Conservation (phyloP, 2,888 invertebrate genomes). For the Netelia melanura region DNA sequence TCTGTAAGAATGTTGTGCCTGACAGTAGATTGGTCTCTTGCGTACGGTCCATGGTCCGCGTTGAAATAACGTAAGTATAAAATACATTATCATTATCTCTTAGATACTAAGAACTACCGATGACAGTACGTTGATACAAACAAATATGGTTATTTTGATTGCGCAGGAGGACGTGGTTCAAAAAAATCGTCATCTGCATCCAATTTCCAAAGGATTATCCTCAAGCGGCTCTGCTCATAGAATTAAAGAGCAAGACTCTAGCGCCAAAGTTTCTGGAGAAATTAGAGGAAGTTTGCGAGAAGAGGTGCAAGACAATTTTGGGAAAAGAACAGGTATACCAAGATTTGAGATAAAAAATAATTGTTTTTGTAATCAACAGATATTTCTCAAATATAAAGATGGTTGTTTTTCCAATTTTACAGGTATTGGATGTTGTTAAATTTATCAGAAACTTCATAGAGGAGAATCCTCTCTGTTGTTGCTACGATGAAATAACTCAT, state of each 20-base stretch:
- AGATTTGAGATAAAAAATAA: background rate
- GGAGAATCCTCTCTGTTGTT: constrained; percentile 90
- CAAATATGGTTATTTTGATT: constrained; percentile 45
- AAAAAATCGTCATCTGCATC: constrained; percentile 88
- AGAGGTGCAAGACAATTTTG: constrained; percentile 86
- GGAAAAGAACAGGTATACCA: constrained; percentile 87
- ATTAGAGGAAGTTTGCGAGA: constrained; percentile 88
- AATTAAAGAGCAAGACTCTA: constrained; percentile 90
- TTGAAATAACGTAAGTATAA: constrained; percentile 87
- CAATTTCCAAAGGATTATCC: constrained; percentile 90
- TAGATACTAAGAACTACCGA: background rate
- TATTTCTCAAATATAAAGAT: background rate
- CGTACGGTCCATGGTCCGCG: constrained; percentile 88
- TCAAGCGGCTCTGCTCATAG: constrained; percentile 86
- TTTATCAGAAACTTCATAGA: constrained; percentile 89
- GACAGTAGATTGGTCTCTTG: constrained; percentile 89
- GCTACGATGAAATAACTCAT: constrained; percentile 89
- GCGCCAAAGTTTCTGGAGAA: constrained; percentile 88
- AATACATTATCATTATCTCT: constrained; percentile 15
- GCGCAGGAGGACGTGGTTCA: constrained; percentile 87
- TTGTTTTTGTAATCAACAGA: constrained; percentile 4
- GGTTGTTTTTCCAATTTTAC: constrained; percentile 47
- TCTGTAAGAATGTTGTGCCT: constrained; percentile 88
- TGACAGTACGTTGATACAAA: background rate
- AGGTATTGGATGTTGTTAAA: constrained; percentile 87